phyloP scores from a whole-genome alignment of 2,888 invertebrate species.

The Chrysina gloriosa region DNA sequence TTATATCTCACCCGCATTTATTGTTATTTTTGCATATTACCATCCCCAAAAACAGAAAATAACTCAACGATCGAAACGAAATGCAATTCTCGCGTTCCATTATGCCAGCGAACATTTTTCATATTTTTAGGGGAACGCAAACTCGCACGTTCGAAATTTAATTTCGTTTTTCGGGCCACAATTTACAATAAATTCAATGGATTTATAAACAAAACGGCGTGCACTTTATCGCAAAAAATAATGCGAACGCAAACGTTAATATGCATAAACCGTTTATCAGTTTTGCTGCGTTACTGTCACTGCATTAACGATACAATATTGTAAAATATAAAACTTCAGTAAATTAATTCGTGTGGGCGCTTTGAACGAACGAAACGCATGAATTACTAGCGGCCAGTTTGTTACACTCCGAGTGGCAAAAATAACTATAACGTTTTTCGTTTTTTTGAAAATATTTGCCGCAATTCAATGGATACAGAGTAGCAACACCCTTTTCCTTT shows the following conservation, averaged over 20 bases:
- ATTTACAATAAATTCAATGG: constrained; percentile 13
- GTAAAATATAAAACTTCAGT: constrained; percentile 5
- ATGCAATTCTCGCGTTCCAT: no score
- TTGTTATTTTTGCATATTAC: no score
- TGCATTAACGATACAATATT: constrained; percentile 8
- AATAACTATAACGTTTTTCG: no score
- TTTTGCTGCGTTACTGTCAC: background rate
- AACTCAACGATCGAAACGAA: no score
- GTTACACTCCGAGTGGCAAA: no score
- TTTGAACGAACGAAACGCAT: background rate
- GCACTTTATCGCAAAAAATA: background rate
- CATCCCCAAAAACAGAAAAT: no score
- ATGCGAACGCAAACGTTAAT: background rate
- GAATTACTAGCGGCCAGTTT: background rate
- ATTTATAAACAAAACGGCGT: background rate
- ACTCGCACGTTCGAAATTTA: background rate
- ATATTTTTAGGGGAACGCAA: background rate
- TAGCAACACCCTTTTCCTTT: no score
- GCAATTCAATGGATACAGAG: no score
- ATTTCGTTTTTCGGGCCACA: background rate
- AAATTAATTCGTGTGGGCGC: background rate
- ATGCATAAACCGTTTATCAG: constrained; percentile 4
- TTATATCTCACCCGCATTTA: no score
- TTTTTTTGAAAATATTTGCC: no score
- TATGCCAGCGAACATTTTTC: no score